Conservation (phyloP, 2,113 vertebrate species). For the Macquaria australasica region DNA sequence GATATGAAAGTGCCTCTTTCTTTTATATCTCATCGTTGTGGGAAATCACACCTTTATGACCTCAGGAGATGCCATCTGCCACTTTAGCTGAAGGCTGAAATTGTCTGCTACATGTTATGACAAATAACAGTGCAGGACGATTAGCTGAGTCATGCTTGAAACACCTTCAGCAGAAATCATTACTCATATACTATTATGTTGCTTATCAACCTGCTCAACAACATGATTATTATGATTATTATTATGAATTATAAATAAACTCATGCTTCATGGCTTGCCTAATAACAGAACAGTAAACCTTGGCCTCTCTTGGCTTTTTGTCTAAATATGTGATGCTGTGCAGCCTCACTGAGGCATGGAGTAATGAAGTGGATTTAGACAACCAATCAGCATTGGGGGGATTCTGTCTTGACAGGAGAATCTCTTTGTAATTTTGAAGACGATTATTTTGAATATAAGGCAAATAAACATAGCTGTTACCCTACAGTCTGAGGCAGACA, state of each 20-base stretch:
- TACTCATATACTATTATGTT: conserved; percentile 1
- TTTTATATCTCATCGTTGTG: conserved; percentile 35
- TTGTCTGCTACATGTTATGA: neutral
- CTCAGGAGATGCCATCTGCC: conserved; percentile 9
- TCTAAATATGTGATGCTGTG: conserved; percentile 17
- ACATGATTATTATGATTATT: conserved; percentile 11
- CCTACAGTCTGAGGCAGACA: conserved; percentile 31
- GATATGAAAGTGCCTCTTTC: conserved; percentile 7
- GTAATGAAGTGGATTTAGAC: conserved; percentile 14
- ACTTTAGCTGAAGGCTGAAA: conserved; percentile 14
- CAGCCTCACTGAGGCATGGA: neutral
- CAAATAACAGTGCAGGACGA: neutral
- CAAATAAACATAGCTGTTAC: conserved; percentile 44
- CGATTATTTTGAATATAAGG: conserved; percentile 39
- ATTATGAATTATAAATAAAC: conserved; percentile 33
- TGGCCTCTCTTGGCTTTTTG: conserved; percentile 9
- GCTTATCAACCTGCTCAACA: conserved; percentile 18
- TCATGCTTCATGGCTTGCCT: conserved; percentile 11
- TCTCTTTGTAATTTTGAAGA: conserved; percentile 29
- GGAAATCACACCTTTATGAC: conserved; percentile 26
- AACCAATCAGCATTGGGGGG: conserved; percentile 30
- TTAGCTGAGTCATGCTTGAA: conserved; percentile 19
- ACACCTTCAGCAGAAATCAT: neutral
- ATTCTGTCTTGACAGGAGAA: conserved; percentile 22
- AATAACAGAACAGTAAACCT: conserved; percentile 31